Base-by-base conservation (phyloP, 2,888 invertebrate species). In the Luperina testacea region DNA sequence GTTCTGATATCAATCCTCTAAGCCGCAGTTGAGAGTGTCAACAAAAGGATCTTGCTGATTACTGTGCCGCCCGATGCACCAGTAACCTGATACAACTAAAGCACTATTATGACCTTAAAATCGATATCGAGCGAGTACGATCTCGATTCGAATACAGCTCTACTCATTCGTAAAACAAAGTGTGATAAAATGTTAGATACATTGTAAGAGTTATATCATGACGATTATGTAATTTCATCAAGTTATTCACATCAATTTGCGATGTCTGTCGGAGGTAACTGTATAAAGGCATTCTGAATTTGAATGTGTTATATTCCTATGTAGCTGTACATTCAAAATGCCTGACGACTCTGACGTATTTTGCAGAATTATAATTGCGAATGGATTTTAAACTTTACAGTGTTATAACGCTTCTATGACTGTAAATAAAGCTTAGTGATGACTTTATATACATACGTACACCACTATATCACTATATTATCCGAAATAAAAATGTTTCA, bases 211-310 rank as follows among this genome's bases (percentile, higher is more conserved):
- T 84, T 84, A 80, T 71, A 71, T 80, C 70, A 79, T 57, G 38
- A 78, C 67, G 57, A 59, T 59, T 24, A 72, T 53, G 63, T 64
- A 68, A 83, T 67, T 70, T 61, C 65, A 73, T 80, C 80, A 70
- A 71, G 65, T 80, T 74, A 71, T 82, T 84, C 82, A 80, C 82
- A 67, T 71, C 84, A 84, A 80, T 80, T 74, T 84, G 67, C 51
- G 80, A 84, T 84, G 74, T 80, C 80, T 80, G 84, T 82, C 67
- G 61, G 53, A 64, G 45, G 69, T 73, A 65, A 45, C 57, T 48
- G 48, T 64, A 59, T 51, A 76, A 76, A 69, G n/a, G 17, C 45
- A 65, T 70, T 77, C 57, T 64, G 15, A 59, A 57, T 59, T 67
- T 81, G 38, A 72, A 67, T 81, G 65, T 81, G 45, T 71, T 68